Evolutionary conservation across 1,140 invertebrate species (phyloP), one percentile per base, ranked within the genome.

Genomic region (Nautilus pompilius): DNA sequence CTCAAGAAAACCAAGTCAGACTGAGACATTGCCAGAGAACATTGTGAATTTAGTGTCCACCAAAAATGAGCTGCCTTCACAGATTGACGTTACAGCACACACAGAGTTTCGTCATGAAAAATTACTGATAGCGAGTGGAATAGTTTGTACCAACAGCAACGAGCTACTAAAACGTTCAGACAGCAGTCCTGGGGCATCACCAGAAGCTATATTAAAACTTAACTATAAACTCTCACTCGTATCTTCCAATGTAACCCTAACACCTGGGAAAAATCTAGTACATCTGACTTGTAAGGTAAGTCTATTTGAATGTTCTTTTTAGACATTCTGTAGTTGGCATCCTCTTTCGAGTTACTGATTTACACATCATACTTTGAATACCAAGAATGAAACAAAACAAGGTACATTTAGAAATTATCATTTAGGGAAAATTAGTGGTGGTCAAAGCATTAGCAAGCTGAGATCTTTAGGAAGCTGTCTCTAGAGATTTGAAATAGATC

Each of bases 91-190:
- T 65, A 86, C 87, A 49, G 87, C 89, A 1, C 87, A 89, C 73
- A 80, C 92, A 30, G 89, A 92, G 70, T 90, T 89, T 67, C 90
- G 91, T 76, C 88, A 93, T 75, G 90, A 89, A 72, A 89, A 87
- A 59, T n/a, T n/a, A n/a, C 68, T 83, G 13, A 69, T 76, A 24
- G 67, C 75, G 2, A 74, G 77, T 53, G 70, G 76, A 10, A 71
- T 85, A 13, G 72, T 73, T 26, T 84, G 82, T 72, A 70, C 73
- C n/a, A 75, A 79, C 51, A 73, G 76, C 34, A 74, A 79, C 26
- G 73, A 75, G 30, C 59, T 79, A 6, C 60, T 81, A 8, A 75
- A 69, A 54, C 65, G 73, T 62, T 66, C 54, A 33, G 80, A 76
- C 76, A 79, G 84, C 78, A 60, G 81, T 77, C 63, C 75, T 77